Evolutionary conservation across 2,113 vertebrate species (phyloP), one percentile per base, ranked within the genome.

Genomic region (Callaeas wilsoni): DNA sequence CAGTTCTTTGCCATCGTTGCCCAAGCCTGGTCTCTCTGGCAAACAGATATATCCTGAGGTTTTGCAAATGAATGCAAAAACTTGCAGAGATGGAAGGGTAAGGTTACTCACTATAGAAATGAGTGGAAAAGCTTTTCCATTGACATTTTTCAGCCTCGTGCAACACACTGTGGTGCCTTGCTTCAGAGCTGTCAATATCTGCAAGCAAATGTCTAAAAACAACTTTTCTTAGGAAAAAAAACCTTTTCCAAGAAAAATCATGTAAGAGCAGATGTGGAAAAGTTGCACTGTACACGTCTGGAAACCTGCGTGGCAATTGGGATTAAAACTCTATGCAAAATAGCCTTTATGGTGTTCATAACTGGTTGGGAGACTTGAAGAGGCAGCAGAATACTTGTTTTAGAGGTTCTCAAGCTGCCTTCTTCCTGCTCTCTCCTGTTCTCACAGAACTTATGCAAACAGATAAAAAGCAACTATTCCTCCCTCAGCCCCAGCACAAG

Each of bases 321-420:
- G 60, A 42, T 87, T 85, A 60, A 89, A 95, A 76, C 26, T 84
- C 33, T 21, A 64, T 84, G 93, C 86, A 94, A 65, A 95, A 42
- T 68, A 82, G 79, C 44, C 41, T 56, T 6, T 23, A 4, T 44
- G 80, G n/a, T 52, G 59, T 87, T 92, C 60, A 13, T 46, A 89
- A 81, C 52, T 63, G 42, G 68, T 94, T 0, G 16, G 75, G 32
- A 90, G 47, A 39, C 73, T 75, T 1, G 1, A 56, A 50, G 74
- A 3, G 9, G 73, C n/a, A 81, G 77, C 70, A 65, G 29, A 70
- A 23, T 71, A 52, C 33, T 77, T 77, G 75, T 65, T 77, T 57
- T 60, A 67, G 42, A 78, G 53, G 73, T 89, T 84, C 69, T 82
- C 56, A 73, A 69, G 77, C 63, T 29, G 17, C 18, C n/a, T 17